phyloP scores from a whole-genome alignment of 2,888 invertebrate species.

The Morinoia aosen region DNA sequence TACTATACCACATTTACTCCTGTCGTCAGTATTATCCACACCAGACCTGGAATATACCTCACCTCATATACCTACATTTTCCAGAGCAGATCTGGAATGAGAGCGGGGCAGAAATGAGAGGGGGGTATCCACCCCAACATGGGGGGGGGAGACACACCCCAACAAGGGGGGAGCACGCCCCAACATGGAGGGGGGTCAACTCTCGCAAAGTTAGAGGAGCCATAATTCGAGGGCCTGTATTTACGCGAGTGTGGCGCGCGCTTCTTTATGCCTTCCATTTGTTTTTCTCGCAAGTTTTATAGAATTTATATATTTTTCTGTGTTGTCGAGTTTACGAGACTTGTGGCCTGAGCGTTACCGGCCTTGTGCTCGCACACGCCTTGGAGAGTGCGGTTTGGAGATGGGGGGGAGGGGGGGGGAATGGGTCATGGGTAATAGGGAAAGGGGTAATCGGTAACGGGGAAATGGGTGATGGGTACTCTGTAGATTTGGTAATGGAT shows the following conservation, averaged over 20 bases:
- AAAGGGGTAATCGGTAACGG: neutral
- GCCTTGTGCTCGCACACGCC: neutral
- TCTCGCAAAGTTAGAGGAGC: conserved; percentile 13
- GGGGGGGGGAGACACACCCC: neutral
- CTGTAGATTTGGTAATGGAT: neutral
- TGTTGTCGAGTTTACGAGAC: neutral
- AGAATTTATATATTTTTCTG: conserved; percentile 33
- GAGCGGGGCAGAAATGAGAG: neutral
- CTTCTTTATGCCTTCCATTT: conserved; percentile 45
- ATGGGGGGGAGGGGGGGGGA: neutral
- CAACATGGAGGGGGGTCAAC: neutral
- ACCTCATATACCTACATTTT: too few relatives aligned
- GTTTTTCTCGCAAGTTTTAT: conserved; percentile 22
- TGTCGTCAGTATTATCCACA: too few relatives aligned
- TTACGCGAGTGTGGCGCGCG: conserved; percentile 30
- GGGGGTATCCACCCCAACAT: too few relatives aligned
- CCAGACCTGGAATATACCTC: too few relatives aligned
- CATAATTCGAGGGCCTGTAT: conserved; percentile 31
- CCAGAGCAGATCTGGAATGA: neutral
- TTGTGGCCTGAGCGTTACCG: conserved; percentile 3
- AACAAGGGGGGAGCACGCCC: neutral
- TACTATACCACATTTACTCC: too few relatives aligned
- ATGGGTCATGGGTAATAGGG: neutral
- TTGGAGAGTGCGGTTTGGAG: neutral
- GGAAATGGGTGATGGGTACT: neutral